Evolutionary conservation across 2,888 invertebrate species (phyloP).

Genomic region (Dicyrtomina minuta): DNA sequence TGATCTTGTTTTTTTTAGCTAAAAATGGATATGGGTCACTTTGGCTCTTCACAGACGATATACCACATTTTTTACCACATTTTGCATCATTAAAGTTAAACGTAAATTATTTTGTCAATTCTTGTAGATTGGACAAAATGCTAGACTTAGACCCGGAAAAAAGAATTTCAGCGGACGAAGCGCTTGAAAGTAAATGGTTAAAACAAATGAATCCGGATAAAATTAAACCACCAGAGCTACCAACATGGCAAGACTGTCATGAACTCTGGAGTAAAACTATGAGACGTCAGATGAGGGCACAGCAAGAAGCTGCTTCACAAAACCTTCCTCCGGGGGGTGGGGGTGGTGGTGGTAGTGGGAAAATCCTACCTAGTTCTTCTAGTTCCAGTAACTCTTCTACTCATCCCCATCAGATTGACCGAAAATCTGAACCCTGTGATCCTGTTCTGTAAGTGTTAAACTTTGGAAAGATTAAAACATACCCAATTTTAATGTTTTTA

Average conservation of each 20-base stretch:
- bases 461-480: no score
- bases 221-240: slow-evolving; percentile 73
- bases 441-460: slow-evolving; percentile 1
- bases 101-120: no score
- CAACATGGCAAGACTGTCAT: slow-evolving; percentile 97
- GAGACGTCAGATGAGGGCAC: slow-evolving; percentile 78
- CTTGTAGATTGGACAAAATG: slow-evolving; percentile 88
- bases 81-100: no score
- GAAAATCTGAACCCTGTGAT: slow-evolving; percentile 14
- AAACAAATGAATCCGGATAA: slow-evolving; percentile 86
- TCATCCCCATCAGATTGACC: slow-evolving; percentile 11
- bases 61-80: not conserved
- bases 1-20: not conserved
- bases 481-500: no score
- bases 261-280: slow-evolving; percentile 98
- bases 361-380: slow-evolving; percentile 54
- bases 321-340: slow-evolving; percentile 59
- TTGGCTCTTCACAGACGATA: no score
- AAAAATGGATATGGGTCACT: no score
- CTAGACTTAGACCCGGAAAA: slow-evolving; percentile 91
- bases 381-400: slow-evolving; percentile 19
- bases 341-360: no score
- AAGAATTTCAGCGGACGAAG: slow-evolving; percentile 90
- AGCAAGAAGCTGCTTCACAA: slow-evolving; percentile 63
- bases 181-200: slow-evolving; percentile 88